Evolutionary conservation across 2,113 vertebrate genomes (phyloP).

Genomic region (Amia ocellicauda): DNA sequence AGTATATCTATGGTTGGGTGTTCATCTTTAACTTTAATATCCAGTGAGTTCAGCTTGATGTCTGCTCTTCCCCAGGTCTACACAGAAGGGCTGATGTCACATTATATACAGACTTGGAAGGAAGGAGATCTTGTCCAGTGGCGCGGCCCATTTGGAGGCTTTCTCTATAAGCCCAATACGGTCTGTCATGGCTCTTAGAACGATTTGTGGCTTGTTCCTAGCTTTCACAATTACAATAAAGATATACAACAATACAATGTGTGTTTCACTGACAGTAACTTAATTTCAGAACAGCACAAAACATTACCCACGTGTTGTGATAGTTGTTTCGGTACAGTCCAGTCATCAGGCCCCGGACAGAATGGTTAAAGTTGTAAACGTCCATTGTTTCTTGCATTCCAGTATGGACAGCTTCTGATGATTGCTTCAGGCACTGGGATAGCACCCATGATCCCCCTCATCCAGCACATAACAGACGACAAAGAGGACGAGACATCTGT

Average conservation of each 20-base stretch:
- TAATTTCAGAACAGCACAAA: neutral
- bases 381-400: constrained; percentile 25
- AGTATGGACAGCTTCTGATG: constrained; percentile 72
- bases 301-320: neutral
- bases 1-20: no score
- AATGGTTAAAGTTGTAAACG: no score
- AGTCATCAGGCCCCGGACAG: neutral
- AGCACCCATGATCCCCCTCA: constrained; percentile 71
- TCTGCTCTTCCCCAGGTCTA: constrained; percentile 58
- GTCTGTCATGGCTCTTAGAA: constrained; percentile 42
- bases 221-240: neutral
- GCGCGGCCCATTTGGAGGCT: constrained; percentile 72
- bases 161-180: constrained; percentile 68
- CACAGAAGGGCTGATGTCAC: constrained; percentile 68
- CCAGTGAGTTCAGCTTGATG: constrained; percentile 12
- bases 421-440: constrained; percentile 69
- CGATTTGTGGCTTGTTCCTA: neutral
- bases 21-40: no score
- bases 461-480: constrained; percentile 64
- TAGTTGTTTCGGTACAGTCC: neutral
- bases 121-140: constrained; percentile 61
- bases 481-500: constrained; percentile 74
- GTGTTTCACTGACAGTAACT: no score
- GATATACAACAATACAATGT: no score
- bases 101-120: constrained; percentile 63